Evolutionary conservation across 2,888 invertebrate species (phyloP), one percentile per base, ranked within the genome.

Genomic region (Lithosia quadra): DNA sequence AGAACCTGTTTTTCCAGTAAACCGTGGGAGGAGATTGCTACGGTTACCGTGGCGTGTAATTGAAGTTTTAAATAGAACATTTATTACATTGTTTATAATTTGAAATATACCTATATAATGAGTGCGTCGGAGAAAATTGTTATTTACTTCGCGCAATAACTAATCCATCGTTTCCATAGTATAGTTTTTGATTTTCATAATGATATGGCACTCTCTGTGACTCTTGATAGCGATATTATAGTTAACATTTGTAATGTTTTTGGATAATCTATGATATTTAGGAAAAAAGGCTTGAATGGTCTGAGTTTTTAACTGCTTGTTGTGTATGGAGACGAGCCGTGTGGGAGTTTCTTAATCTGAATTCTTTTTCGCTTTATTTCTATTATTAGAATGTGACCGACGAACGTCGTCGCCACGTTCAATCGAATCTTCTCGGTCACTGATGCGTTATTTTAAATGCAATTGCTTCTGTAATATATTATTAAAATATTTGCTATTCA

Each of bases 341-440:
- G 77, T 79, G 72, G 74, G 73, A 71, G 78, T 77, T 71, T 72
- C 67, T 71, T 77, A 74, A 80, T 81, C 76, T 71, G 71, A 78
- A 84, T 84, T 85, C 77, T 84, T 86, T 86, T 77, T 79, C 78
- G 77, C 79, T 81, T 82, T 78, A 77, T 72, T 69, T 78, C 86
- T 91, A 89, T 88, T 87, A 82, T 86, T 88, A 90, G 88, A 86
- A 84, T 82, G 82, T 77, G 78, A 77, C 78, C 79, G 79, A 82
- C 79, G 74, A 61, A 70, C 70, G 73, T 68, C 75, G 69, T 67
- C 68, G 64, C 73, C 58, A 33, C 18, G 18, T 58, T 75, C 74
- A 72, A 78, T 81, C 77, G 79, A 83, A 83, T 83, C 74, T 80
- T 75, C 78, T 84, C 81, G 73, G 71, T 71, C 79, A 76, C 68